Conservation (phyloP, 2,888 invertebrate species). For the Camptogramma bilineatum region DNA sequence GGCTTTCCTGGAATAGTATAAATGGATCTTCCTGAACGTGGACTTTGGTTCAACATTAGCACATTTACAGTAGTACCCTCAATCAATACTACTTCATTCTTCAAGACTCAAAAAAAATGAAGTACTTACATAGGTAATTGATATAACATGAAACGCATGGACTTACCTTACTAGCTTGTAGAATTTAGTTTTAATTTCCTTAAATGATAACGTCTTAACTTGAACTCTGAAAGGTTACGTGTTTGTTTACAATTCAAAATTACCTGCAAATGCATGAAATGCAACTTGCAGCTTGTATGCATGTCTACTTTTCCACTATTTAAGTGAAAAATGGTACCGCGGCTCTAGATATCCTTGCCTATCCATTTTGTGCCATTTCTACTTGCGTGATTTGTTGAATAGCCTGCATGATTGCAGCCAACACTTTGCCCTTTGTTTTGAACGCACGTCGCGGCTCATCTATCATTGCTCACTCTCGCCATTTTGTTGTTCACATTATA, state of each 20-base stretch:
- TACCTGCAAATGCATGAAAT: too few species aligned
- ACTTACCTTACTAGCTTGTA: too few species aligned
- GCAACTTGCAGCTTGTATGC: too few species aligned
- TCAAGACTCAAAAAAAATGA: neutral
- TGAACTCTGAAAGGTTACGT: too few species aligned
- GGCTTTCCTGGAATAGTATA: conserved; percentile 56
- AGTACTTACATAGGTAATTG: too few species aligned
- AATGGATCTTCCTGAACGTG: conserved; percentile 44
- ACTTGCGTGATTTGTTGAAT: conserved; percentile 68
- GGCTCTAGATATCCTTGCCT: conserved; percentile 2
- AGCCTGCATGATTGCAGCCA: conserved; percentile 77
- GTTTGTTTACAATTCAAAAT: too few species aligned
- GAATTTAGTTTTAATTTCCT: too few species aligned
- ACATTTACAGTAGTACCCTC: too few species aligned
- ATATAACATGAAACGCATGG: too few species aligned
- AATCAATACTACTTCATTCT: neutral
- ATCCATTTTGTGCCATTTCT: conserved; percentile 36
- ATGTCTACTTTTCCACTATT: too few species aligned
- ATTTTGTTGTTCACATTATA: conserved; percentile 45
- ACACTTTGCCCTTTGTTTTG: conserved; percentile 79
- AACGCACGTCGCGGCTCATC: conserved; percentile 71
- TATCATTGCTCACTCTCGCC: conserved; percentile 71
- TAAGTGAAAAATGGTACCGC: too few species aligned
- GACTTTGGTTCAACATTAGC: neutral
- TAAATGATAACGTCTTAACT: too few species aligned